Conservation (phyloP, 2,113 vertebrate genomes). For the Chionis minor region DNA sequence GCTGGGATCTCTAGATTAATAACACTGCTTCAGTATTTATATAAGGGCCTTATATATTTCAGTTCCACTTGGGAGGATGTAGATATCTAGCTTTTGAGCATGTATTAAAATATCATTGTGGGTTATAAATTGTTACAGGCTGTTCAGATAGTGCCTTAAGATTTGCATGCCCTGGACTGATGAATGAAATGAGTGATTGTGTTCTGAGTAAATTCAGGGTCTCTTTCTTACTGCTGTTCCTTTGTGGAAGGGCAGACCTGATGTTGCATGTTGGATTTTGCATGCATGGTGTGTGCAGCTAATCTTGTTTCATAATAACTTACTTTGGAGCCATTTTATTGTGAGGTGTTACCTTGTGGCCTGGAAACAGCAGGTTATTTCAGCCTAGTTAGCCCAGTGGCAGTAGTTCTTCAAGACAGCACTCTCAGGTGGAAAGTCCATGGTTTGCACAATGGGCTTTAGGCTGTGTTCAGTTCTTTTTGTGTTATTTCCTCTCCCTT, state of each 20-base stretch:
- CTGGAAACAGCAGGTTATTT: conserved; percentile 3
- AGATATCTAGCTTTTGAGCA: background rate
- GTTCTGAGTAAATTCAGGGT: background rate
- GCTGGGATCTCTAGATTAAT: background rate
- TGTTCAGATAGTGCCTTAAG: background rate
- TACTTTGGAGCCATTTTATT: background rate
- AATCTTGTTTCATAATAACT: background rate
- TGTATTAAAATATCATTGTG: conserved; percentile 5
- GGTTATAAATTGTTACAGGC: background rate
- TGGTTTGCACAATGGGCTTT: background rate
- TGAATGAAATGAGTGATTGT: background rate
- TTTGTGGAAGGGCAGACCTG: background rate
- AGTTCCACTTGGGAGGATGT: background rate
- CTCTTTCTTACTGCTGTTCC: background rate
- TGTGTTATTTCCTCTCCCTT: conserved; percentile 11
- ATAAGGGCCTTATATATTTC: background rate
- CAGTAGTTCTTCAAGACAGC: background rate
- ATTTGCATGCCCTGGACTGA: background rate
- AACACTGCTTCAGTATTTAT: background rate
- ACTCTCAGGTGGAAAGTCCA: background rate
- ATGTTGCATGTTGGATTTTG: background rate
- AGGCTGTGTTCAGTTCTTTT: background rate
- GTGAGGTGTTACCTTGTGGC: background rate
- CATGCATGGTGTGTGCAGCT: background rate
- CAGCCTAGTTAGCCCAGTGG: background rate